A percentile compares a stretch with the other conserved stretches of the same genome.
phyloP scores from a whole-genome alignment of 2,113 vertebrate species.

The Lathamus discolor region DNA sequence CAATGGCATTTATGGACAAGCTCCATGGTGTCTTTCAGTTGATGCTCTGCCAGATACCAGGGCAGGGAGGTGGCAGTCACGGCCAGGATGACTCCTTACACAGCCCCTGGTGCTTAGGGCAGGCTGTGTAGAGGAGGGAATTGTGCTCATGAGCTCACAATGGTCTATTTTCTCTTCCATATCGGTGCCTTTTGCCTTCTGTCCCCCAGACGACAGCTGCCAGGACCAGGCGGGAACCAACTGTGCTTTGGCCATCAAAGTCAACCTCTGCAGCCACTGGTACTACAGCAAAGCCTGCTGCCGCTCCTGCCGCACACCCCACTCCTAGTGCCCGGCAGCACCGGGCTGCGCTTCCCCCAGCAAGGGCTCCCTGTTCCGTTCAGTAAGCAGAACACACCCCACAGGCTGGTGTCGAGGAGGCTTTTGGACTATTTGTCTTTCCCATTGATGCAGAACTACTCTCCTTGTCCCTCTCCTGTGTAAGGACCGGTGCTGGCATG shows the following conservation, averaged over 20 bases:
- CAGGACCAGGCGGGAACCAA: constrained; percentile 96
- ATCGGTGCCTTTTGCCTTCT: neutral
- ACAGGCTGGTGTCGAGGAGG: neutral
- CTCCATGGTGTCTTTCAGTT: neutral
- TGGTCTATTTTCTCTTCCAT: accelerated
- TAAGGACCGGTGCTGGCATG: neutral
- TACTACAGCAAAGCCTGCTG: constrained; percentile 99
- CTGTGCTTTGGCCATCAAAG: constrained; percentile 94
- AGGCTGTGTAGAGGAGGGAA: accelerated
- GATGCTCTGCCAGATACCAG: neutral
- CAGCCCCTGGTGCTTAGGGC: accelerated
- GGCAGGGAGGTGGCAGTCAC: neutral
- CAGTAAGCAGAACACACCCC: neutral
- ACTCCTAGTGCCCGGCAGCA: constrained; percentile 54
- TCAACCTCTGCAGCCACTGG: constrained; percentile 98
- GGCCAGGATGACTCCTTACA: neutral
- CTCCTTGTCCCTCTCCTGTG: neutral
- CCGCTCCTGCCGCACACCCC: constrained; percentile 84
- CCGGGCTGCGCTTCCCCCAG: neutral
- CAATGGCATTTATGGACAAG: neutral
- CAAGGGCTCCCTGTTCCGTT: neutral
- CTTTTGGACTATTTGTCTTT: neutral
- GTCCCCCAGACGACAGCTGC: constrained; percentile 89
- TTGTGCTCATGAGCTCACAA: accelerated
- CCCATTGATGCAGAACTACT: neutral